These are phyloP conservation scores for Xestia ashworthii DNA, from an alignment of 2,888 invertebrate genomes.

Conservation along the genomic window DNA sequence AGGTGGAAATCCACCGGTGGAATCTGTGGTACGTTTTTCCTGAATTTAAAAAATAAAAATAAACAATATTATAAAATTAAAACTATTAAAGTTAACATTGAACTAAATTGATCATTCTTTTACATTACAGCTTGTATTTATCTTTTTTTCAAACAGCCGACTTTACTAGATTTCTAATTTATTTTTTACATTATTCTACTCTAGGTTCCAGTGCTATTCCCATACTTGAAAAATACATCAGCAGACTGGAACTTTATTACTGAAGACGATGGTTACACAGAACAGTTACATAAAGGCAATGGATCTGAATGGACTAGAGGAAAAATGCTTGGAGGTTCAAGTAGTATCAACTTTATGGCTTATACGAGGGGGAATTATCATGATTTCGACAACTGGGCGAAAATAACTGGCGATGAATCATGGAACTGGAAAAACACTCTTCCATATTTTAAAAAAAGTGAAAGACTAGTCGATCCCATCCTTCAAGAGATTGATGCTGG, in stretches of 20 bases:
- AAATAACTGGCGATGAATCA: conserved; percentile 78
- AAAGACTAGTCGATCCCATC: conserved; percentile 73
- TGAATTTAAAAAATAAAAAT: background rate
- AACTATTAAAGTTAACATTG: background rate
- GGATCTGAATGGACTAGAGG: background rate
- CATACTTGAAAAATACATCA: background rate
- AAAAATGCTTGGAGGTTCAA: conserved; percentile 87
- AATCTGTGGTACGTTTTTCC: conserved; percentile 30
- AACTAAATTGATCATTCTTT: background rate
- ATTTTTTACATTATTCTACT: background rate
- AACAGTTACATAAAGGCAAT: background rate
- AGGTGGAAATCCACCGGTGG: conserved; percentile 80
- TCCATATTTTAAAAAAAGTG: conserved; percentile 85
- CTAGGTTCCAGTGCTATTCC: background rate
- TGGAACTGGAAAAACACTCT: conserved; percentile 87
- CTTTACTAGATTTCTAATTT: background rate
- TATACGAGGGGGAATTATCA: conserved; percentile 72
- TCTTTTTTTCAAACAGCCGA: background rate
- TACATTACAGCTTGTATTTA: background rate
- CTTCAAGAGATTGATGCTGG: conserved; percentile 51
- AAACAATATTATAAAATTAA: background rate
- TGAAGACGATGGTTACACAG: background rate
- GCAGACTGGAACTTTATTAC: background rate
- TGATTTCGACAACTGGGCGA: background rate
- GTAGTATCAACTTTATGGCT: conserved; percentile 87